Conservation (phyloP, 2,797 vertebrate genomes). For the Malurus splendens region DNA sequence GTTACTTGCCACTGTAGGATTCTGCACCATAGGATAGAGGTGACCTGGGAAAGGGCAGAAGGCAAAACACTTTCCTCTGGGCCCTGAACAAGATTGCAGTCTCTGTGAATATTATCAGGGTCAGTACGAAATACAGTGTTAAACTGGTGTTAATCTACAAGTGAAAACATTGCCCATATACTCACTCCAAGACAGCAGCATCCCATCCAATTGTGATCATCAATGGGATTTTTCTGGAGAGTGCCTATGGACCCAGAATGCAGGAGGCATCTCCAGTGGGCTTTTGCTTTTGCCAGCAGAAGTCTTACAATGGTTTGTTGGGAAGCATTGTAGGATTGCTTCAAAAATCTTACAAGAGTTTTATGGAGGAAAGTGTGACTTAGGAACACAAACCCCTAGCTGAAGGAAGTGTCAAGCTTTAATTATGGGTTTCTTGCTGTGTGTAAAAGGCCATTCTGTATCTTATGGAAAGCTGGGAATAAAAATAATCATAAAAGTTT, state of each 20-base stretch:
- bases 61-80: neutral
- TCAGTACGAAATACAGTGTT: neutral
- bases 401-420: neutral
- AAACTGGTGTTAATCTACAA: neutral
- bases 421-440: neutral
- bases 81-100: neutral
- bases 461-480: neutral
- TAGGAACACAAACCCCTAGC: neutral
- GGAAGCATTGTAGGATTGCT: neutral
- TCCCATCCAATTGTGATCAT: neutral
- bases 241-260: neutral
- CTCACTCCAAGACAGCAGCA: neutral
- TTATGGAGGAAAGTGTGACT: neutral
- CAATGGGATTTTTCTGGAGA: neutral
- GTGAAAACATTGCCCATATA: neutral
- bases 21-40: neutral
- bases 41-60: neutral
- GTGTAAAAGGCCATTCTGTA: neutral
- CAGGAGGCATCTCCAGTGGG: neutral
- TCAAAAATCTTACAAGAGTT: neutral
- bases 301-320: neutral
- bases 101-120: neutral
- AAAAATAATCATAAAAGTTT: neutral
- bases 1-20: neutral
- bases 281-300: neutral